Percentiles rank a stretch among this genome's conserved stretches.
These are phyloP conservation scores for Pseudomyrmex pallidus DNA, from an alignment of 1,140 invertebrate genomes.

Conservation along the genomic window DNA sequence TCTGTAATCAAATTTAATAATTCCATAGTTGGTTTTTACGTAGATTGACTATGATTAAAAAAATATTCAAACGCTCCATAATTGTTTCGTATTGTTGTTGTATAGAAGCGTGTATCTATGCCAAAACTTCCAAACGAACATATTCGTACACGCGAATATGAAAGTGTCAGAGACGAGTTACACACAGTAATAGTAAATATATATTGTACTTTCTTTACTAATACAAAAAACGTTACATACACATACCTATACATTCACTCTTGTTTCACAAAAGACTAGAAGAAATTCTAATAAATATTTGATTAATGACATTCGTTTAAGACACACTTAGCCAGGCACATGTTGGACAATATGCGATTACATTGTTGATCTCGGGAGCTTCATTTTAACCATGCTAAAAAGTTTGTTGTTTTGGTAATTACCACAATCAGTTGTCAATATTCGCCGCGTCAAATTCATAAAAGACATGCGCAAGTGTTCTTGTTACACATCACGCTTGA, in stretches of 20 bases:
- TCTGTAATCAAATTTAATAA: conserved; percentile 6
- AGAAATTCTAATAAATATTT: conserved; percentile 74
- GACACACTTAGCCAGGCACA: conserved; percentile 70
- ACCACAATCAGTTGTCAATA: conserved; percentile 9
- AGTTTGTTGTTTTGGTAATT: not conserved
- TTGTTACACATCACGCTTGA: conserved; percentile 5
- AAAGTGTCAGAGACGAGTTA: conserved; percentile 42
- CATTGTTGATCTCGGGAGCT: not conserved
- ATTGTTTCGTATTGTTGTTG: conserved; percentile 11
- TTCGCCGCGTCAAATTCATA: not conserved
- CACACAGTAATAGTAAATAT: conserved; percentile 79
- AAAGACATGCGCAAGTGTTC: not conserved
- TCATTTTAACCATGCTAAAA: not conserved
- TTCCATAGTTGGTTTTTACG: conserved; percentile 5
- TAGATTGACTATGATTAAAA: conserved; percentile 32
- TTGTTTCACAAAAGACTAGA: conserved; percentile 78
- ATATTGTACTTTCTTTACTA: conserved; percentile 81
- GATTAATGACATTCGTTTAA: conserved; percentile 67
- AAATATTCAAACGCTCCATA: conserved; percentile 13
- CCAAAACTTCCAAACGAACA: conserved; percentile 28
- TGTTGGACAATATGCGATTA: conserved; percentile 39
- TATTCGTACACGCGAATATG: not conserved
- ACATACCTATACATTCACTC: no score
- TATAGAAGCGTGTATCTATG: conserved; percentile 10
- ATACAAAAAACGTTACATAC: conserved; percentile 82